A percentile compares a stretch with the other conserved stretches of the same genome.
These are phyloP conservation scores for Microtus oregoni DNA, from an alignment of 2,113 vertebrate genomes.

Conservation along the genomic window DNA sequence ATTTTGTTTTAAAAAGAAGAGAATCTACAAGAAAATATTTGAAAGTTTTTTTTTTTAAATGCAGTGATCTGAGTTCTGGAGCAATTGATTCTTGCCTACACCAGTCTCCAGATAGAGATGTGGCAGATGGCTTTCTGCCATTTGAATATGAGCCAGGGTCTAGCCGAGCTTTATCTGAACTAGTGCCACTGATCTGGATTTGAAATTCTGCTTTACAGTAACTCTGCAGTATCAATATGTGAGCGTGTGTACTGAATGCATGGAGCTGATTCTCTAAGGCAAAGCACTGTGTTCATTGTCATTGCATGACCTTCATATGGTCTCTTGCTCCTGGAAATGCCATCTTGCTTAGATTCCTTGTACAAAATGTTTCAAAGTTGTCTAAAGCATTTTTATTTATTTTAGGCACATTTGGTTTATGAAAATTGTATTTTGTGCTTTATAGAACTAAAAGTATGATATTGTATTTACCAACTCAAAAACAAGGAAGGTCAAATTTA, in stretches of 20 bases:
- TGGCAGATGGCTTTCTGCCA: not conserved
- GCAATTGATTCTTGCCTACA: not conserved
- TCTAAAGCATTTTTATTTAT: not conserved
- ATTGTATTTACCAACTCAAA: constrained; percentile 33
- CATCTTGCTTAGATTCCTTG: not conserved
- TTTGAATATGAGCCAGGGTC: constrained; percentile 34
- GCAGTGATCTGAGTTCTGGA: not conserved
- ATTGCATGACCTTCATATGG: constrained; percentile 23
- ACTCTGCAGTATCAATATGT: not conserved
- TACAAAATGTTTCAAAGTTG: not conserved
- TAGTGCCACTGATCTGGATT: constrained; percentile 7
- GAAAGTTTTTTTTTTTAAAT: not conserved
- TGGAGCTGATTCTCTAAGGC: not conserved
- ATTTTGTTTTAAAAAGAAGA: not conserved
- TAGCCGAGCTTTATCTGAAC: not conserved
- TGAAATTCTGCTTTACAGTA: not conserved
- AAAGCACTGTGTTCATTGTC: not conserved
- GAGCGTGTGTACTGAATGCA: not conserved
- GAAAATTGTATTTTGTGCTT: constrained; percentile 8
- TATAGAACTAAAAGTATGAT: not conserved
- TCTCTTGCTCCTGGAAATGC: constrained; percentile 29
- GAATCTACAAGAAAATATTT: not conserved
- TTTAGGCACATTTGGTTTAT: not conserved
- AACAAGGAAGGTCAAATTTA: not conserved
- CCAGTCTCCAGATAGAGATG: not conserved